phyloP scores from a whole-genome alignment of 2,888 invertebrate species.

The Aromia moschata region DNA sequence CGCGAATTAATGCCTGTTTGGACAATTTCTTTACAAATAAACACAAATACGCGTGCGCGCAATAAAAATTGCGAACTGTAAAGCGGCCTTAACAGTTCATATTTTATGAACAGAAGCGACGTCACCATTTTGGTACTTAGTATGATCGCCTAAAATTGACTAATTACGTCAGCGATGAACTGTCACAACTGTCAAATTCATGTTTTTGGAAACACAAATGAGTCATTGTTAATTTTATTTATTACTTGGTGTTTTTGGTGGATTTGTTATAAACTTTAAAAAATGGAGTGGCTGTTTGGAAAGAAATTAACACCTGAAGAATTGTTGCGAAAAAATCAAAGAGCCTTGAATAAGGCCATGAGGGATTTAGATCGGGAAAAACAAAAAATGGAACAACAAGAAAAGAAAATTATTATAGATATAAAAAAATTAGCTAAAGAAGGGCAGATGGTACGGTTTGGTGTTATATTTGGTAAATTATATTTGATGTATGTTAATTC shows the following conservation, averaged over 20 bases:
- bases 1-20: too few species aligned
- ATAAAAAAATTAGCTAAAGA: conserved; percentile 99
- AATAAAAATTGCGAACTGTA: too few species aligned
- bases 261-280: conserved; percentile 33
- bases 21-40: too few species aligned
- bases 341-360: conserved; percentile 98
- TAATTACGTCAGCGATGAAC: too few species aligned
- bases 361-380: conserved; percentile 93
- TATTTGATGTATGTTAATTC: too few species aligned
- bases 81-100: too few species aligned
- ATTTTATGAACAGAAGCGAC: too few species aligned
- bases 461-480: too few species aligned
- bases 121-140: too few species aligned
- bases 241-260: background rate
- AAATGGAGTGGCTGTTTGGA: conserved; percentile 96
- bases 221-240: conserved; percentile 26
- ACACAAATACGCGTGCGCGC: too few species aligned
- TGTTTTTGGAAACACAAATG: conserved; percentile 2
- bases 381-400: conserved; percentile 97
- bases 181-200: conserved; percentile 7
- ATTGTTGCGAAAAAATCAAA: conserved; percentile 97
- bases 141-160: too few species aligned
- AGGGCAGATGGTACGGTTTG: conserved; percentile 93
- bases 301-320: conserved; percentile 96
- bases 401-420: conserved; percentile 97